These are phyloP conservation scores for Epinotia nisella DNA, from an alignment of 2,888 invertebrate genomes.

Conservation along the genomic window DNA sequence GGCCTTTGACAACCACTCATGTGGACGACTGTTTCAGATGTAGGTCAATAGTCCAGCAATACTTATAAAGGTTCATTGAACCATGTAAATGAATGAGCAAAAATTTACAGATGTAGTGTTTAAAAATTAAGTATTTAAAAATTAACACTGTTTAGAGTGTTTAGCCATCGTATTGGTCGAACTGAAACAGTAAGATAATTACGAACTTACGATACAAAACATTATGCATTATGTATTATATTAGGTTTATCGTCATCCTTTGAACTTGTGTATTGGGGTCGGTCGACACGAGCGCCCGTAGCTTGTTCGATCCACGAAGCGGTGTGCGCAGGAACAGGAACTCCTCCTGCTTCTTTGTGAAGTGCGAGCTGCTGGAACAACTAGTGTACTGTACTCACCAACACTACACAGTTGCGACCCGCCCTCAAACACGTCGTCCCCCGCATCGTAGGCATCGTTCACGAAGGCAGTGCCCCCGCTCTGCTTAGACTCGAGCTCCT, in stretches of 20 bases:
- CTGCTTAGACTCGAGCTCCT: background rate
- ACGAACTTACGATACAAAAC: no score
- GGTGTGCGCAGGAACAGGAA: conserved; percentile 94
- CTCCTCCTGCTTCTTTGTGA: conserved; percentile 86
- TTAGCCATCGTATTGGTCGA: no score
- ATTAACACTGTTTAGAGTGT: no score
- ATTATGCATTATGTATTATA: no score
- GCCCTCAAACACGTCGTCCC: conserved; percentile 76
- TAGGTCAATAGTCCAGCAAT: no score
- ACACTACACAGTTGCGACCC: conserved; percentile 73
- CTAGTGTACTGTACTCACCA: conserved; percentile 68
- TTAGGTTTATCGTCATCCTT: no score
- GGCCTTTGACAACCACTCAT: conserved; percentile 41
- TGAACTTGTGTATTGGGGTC: no score
- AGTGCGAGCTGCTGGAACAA: background rate
- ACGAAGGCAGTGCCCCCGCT: conserved; percentile 80
- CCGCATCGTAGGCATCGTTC: conserved; percentile 83
- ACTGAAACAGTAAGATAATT: no score
- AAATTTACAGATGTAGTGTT: background rate
- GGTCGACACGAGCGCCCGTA: no score
- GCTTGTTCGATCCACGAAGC: conserved; percentile 89
- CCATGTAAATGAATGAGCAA: conserved; percentile 4
- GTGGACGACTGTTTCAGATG: conserved; percentile 32
- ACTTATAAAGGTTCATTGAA: background rate
- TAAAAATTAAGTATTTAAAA: no score